Evolutionary conservation across 2,888 invertebrate genomes (phyloP), one percentile per base, ranked within the genome.

Genomic region (Lithophane semibrunnea): DNA sequence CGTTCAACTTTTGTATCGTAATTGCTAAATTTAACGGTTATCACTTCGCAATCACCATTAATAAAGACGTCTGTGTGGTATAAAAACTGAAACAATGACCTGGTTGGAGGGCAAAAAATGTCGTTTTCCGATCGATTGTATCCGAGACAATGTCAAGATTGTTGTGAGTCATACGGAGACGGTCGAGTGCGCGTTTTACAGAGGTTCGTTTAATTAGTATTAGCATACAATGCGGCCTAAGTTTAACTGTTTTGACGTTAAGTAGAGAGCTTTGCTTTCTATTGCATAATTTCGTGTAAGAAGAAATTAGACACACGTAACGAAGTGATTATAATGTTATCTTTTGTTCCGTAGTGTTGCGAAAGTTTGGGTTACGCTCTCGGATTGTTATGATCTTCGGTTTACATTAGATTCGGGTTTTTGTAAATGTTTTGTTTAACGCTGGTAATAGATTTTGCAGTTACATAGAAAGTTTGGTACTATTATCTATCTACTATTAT

Each of bases 11-110:
- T 79, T 81, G 69, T 80, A 78, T 61, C 8, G 64, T 86, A 86
- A 88, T 81, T 83, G 78, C 54, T 68, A 81, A 84, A 88, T 83
- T 89, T 84, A 79, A 82, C 74, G 72, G 66, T 65, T 83, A 84
- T 80, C 74, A 86, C 37, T 69, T 77, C 60, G 77, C 80, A 84
- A 88, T 85, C 61, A 78, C 64, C 68, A 83, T 82, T 70, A 84
- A 83, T 85, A 79, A 77, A 88, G 78, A 83, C 71, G 83, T 88
- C 82, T 79, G 82, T 74, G 73, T 77, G 66, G 73, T 80, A 85
- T 71, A 90, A 90, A 87, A 91, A 90, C 74, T 82, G 76, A 91
- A 84, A 91, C 91, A 90, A 92, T 91, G 86, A 88, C 78, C 78
- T 73, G 80, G 60, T 83, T 81, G 83, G 82, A 83, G 81, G 80